Conservation (phyloP, 1,140 invertebrate genomes). For the Chironomus tepperi region DNA sequence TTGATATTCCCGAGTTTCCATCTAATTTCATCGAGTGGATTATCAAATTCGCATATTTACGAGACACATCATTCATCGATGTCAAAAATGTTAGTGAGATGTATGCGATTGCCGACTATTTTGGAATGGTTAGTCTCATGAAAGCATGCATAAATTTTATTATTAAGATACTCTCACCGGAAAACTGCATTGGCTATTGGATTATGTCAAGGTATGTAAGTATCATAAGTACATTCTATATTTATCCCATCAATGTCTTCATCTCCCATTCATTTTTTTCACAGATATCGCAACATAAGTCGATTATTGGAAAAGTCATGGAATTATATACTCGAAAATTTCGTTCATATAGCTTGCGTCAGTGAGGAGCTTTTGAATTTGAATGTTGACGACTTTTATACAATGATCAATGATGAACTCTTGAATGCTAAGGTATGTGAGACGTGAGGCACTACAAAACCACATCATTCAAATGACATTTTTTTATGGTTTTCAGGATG, state of each 20-base stretch:
- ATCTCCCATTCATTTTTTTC: conserved; percentile 40
- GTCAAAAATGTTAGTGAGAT: conserved; percentile 68
- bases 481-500: conserved; percentile 35
- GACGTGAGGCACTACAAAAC: background rate
- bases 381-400: conserved; percentile 55
- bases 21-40: conserved; percentile 63
- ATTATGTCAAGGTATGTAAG: conserved; percentile 56
- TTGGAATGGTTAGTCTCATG: conserved; percentile 66
- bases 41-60: conserved; percentile 73
- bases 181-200: conserved; percentile 74
- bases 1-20: conserved; percentile 64
- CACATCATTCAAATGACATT: background rate
- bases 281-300: conserved; percentile 41
- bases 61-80: conserved; percentile 56
- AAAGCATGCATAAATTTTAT: conserved; percentile 70
- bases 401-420: conserved; percentile 64
- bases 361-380: conserved; percentile 65
- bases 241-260: conserved; percentile 55
- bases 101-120: conserved; percentile 66
- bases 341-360: conserved; percentile 55
- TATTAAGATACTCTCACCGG: conserved; percentile 49
- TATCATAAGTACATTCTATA: conserved; percentile 35
- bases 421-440: conserved; percentile 52
- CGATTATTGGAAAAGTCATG: conserved; percentile 58
- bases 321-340: conserved; percentile 62